Evolutionary conservation across 2,888 invertebrate species (phyloP), one percentile per base, ranked within the genome.

Genomic region (Hoplodrina ambigua): DNA sequence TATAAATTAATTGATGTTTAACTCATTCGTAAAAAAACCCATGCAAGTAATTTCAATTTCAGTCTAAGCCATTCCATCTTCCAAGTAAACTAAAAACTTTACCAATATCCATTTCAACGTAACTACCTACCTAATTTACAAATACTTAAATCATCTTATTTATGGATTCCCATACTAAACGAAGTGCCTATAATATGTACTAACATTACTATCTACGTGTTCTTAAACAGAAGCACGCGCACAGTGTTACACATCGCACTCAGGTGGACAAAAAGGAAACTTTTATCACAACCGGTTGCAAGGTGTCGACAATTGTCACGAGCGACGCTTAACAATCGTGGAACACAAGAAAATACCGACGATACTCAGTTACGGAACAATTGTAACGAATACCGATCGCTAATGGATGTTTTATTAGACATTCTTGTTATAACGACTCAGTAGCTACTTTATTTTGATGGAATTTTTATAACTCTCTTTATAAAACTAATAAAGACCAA

Each of bases 261-360:
- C 86, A 86, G 87, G 88, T 90, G 90, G 86, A 91, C 90, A 90
- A 89, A 89, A 88, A 89, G 78, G 85, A 66, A 63, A 78, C 81
- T 88, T 89, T 84, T 76, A 85, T 80, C 55, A 73, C 81, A 66
- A 85, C 86, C 85, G 86, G 81, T 87, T 84, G 90, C 90, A 91
- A 91, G 92, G 92, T 90, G 89, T 76, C 74, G 72, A 80, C 86
- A 87, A 83, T 86, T 88, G 91, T 90, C 90, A 90, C 90, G 90
- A 89, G 85, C 85, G 70, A 80, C 73, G 83, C 87, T 84, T 88
- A 86, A 89, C 87, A 83, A 84, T 86, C 82, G 79, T 80, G 81
- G 81, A 88, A 85, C 81, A 81, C 84, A 86, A 87, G 85, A 88
- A 84, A 87, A 82, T 81, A 87, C 86, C 83, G 67, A 83, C 85